Evolutionary conservation across 2,888 invertebrate genomes (phyloP).

Genomic region (Diadromus collaris): DNA sequence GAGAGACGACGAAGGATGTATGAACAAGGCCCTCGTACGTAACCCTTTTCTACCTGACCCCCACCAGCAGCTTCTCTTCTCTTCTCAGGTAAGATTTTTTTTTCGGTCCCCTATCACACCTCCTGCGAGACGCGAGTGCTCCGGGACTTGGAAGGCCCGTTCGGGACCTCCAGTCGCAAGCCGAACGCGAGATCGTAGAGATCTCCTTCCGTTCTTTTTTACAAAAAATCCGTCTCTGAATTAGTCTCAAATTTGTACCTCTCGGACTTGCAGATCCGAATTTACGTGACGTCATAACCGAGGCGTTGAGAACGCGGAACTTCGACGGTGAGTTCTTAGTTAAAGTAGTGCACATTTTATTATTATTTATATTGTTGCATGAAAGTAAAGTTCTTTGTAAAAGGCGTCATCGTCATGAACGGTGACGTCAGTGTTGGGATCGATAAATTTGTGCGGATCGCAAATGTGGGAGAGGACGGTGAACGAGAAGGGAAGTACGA

Average conservation of each 20-base stretch:
- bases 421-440: constrained; percentile 68
- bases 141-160: constrained; percentile 68
- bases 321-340: constrained; percentile 37
- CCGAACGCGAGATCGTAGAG: constrained; percentile 49
- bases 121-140: constrained; percentile 72
- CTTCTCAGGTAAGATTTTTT: constrained; percentile 78
- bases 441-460: constrained; percentile 68
- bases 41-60: constrained; percentile 79
- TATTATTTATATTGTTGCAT: neutral
- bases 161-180: constrained; percentile 66
- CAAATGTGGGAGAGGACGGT: constrained; percentile 61
- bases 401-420: constrained; percentile 57
- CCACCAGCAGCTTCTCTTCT: constrained; percentile 69
- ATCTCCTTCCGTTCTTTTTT: constrained; percentile 19
- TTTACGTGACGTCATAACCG: neutral
- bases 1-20: constrained; percentile 50
- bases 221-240: neutral
- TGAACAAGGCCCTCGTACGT: constrained; percentile 44
- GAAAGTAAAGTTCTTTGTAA: neutral
- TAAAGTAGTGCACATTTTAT: neutral
- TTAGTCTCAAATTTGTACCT: neutral
- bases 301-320: neutral
- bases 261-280: neutral
- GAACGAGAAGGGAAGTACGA: constrained; percentile 44
- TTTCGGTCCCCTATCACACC: constrained; percentile 75